Percentiles rank a stretch among this genome's conserved stretches.
Evolutionary conservation across 2,888 invertebrate genomes (phyloP).

Genomic region (Zygaena filipendulae): DNA sequence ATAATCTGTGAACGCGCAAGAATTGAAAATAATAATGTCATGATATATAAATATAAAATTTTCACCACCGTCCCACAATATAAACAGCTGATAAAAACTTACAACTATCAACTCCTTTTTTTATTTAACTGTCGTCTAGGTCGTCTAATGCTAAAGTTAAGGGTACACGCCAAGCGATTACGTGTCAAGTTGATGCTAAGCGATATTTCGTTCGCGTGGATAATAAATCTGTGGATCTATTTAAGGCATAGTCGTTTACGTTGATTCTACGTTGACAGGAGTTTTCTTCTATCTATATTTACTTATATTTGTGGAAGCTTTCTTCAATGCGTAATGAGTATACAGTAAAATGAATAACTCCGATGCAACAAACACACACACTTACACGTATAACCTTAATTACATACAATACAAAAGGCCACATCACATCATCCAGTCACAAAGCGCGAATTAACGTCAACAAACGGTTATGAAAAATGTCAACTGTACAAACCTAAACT

Average conservation of each 20-base stretch:
- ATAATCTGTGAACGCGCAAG: conserved; percentile 58
- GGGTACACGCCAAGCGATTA: conserved; percentile 31
- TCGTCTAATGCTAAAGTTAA: conserved; percentile 8
- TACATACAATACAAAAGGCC: conserved; percentile 65
- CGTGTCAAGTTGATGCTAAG: conserved; percentile 36
- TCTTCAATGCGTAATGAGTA: conserved; percentile 36
- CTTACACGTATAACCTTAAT: conserved; percentile 44
- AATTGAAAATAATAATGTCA: conserved; percentile 46
- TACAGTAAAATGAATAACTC: conserved; percentile 38
- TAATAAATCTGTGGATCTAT: conserved; percentile 22
- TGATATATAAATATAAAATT: conserved; percentile 49
- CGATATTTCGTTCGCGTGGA: conserved; percentile 16
- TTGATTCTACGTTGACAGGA: conserved; percentile 49
- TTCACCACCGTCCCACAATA: conserved; percentile 51
- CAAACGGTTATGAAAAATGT: conserved; percentile 39
- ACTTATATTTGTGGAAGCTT: conserved; percentile 55
- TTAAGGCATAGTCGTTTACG: conserved; percentile 44
- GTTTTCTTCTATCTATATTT: conserved; percentile 33
- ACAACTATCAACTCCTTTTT: conserved; percentile 50
- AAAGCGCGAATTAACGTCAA: conserved; percentile 49
- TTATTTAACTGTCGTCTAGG: conserved; percentile 5
- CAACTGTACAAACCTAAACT: conserved; percentile 38
- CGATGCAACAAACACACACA: conserved; percentile 60
- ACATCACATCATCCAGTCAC: conserved; percentile 68
- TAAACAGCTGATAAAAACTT: conserved; percentile 64